These are phyloP conservation scores for Omphaloscelis lunosa DNA, from an alignment of 2,888 invertebrate species.

Conservation along the genomic window DNA sequence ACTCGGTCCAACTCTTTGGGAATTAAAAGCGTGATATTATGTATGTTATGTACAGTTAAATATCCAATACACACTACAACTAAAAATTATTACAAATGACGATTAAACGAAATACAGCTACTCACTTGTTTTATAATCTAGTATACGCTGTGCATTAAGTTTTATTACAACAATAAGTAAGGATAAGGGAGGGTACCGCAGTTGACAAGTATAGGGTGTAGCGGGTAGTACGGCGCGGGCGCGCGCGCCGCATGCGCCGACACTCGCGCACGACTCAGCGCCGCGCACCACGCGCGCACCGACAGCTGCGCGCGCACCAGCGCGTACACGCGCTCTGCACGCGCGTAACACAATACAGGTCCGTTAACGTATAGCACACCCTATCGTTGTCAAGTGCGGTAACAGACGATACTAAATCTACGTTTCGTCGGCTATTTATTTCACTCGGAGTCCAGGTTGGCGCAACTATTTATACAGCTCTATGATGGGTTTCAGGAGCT, in stretches of 20 bases:
- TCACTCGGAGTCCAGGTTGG: background rate
- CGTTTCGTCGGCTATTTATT: background rate
- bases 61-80: background rate
- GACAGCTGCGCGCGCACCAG: constrained; percentile 61
- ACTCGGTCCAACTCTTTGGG: too few species aligned
- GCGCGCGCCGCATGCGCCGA: constrained; percentile 49
- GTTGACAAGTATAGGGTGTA: constrained; percentile 73
- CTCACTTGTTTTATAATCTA: background rate
- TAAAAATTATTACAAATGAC: background rate
- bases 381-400: constrained; percentile 71
- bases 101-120: background rate
- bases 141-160: background rate
- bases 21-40: background rate
- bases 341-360: constrained; percentile 13
- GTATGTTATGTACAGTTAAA: background rate
- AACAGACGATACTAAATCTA: constrained; percentile 18
- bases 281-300: constrained; percentile 70
- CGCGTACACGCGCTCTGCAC: constrained; percentile 63
- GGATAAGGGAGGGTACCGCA: constrained; percentile 68
- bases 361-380: constrained; percentile 17
- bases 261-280: constrained; percentile 69
- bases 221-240: constrained; percentile 58
- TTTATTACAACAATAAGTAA: background rate
- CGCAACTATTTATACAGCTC: background rate
- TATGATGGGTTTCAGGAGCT: background rate